Evolutionary conservation across 2,113 vertebrate genomes (phyloP).

Genomic region (Caloenas nicobarica): DNA sequence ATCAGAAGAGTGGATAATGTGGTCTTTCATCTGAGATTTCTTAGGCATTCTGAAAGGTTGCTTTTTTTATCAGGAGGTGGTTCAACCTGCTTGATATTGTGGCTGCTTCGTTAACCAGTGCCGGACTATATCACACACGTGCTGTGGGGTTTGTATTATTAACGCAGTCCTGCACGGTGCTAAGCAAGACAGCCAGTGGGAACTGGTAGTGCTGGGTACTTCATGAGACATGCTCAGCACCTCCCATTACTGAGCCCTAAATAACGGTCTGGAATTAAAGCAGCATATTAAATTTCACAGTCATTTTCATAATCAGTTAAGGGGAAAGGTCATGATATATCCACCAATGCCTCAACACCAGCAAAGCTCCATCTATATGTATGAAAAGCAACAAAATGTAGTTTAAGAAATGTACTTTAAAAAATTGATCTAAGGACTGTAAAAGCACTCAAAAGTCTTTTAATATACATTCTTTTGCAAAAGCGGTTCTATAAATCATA

Average conservation of each 20-base stretch:
- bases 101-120: not conserved
- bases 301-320: conserved; percentile 11
- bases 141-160: not conserved
- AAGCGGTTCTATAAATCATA: not conserved
- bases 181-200: not conserved
- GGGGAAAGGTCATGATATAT: not conserved
- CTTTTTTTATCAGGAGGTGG: not conserved
- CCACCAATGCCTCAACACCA: not conserved
- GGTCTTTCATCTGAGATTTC: not conserved
- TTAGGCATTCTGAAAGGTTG: not conserved
- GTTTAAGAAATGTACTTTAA: conserved; percentile 21
- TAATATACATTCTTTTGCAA: not conserved
- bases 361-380: not conserved
- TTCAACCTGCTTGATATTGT: not conserved
- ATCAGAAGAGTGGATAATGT: not conserved
- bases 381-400: conserved; percentile 25
- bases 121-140: not conserved
- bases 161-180: rapidly evolving
- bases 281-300: conserved; percentile 24
- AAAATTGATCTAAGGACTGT: not conserved
- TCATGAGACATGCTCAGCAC: not conserved
- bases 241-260: not conserved
- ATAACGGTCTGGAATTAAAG: conserved; percentile 13
- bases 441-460: not conserved
- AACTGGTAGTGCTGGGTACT: not conserved